Conservation (phyloP, 2,888 invertebrate genomes). For the Didymodactylos carnosus region DNA sequence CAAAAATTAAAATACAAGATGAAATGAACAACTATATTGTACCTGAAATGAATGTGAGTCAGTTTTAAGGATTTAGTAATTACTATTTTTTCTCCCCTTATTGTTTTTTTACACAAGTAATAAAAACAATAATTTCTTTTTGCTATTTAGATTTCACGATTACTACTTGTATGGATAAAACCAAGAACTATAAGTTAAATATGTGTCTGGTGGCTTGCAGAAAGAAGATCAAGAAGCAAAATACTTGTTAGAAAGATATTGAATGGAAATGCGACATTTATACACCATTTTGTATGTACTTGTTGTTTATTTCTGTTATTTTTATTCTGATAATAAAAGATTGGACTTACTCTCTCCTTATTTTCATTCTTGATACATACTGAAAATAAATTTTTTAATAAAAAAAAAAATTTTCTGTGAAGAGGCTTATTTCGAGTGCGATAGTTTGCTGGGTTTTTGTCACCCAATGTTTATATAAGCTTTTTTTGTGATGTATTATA, state of each 20-base stretch:
- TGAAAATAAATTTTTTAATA: not conserved
- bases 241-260: slow-evolving; percentile 25
- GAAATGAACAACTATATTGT: slow-evolving; percentile 2
- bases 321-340: not conserved
- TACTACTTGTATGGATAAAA: slow-evolving; percentile 68
- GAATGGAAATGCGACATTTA: no score
- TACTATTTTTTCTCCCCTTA: no score
- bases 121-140: not conserved
- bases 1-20: slow-evolving; percentile 22
- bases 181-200: slow-evolving; percentile 69
- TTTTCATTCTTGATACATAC: not conserved
- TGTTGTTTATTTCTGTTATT: not conserved
- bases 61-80: not conserved
- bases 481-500: no score
- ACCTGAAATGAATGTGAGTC: slow-evolving; percentile 16
- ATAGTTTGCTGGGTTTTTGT: no score
- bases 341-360: not conserved
- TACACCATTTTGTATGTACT: no score
- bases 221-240: slow-evolving; percentile 33
- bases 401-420: not conserved
- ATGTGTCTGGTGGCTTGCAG: slow-evolving; percentile 38
- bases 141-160: slow-evolving; percentile 52
- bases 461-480: no score
- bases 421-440: no score
- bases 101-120: not conserved